A percentile compares a stretch with the other conserved stretches of the same genome.
phyloP scores from a whole-genome alignment of 2,113 vertebrate species.

The Hyperopisus bebe region DNA sequence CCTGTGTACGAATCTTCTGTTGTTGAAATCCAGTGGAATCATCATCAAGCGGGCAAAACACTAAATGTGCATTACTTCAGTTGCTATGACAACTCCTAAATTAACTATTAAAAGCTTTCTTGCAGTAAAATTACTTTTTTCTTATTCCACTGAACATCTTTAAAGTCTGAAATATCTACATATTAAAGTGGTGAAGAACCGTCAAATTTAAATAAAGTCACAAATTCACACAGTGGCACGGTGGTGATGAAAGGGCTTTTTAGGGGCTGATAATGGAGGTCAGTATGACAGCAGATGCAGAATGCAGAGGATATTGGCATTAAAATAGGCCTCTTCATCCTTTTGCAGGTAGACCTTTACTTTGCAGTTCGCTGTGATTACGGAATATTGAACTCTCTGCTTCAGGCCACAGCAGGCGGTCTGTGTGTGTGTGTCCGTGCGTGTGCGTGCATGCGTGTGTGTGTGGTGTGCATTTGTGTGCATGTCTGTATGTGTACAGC shows the following conservation, averaged over 20 bases:
- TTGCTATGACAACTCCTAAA: constrained; percentile 28
- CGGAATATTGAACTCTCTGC: background rate
- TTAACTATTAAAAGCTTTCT: constrained; percentile 25
- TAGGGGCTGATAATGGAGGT: background rate
- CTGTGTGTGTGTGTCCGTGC: background rate
- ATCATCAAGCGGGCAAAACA: background rate
- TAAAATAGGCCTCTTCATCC: background rate
- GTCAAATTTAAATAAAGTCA: background rate
- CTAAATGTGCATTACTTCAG: background rate
- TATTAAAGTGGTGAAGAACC: constrained; percentile 28
- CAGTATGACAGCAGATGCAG: background rate
- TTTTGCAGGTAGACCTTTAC: background rate
- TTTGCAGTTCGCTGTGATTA: background rate
- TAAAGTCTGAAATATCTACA: constrained; percentile 39
- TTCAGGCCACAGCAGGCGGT: background rate
- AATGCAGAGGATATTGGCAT: background rate
- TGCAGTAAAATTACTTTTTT: constrained; percentile 33
- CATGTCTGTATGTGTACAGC: background rate
- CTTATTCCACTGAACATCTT: constrained; percentile 36
- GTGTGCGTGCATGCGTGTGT: constrained; percentile 1
- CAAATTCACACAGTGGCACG: background rate
- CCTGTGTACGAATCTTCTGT: background rate
- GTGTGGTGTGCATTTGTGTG: background rate
- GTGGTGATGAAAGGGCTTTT: background rate
- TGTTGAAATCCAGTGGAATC: background rate